Conservation (phyloP, 2,797 vertebrate genomes). For the Hypotaenidia philippensis region DNA sequence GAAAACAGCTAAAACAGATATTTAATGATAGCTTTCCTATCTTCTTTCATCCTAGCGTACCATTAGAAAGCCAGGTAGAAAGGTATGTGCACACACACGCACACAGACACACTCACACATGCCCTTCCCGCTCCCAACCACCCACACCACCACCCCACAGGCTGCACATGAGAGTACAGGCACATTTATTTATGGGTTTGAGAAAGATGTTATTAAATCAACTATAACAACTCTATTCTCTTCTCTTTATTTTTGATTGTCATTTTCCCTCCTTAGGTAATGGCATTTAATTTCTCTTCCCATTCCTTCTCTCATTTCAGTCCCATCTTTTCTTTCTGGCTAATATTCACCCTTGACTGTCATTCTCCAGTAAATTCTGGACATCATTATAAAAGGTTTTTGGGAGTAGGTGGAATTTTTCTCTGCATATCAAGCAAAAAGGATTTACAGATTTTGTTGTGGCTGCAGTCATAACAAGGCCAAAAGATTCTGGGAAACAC, state of each 20-base stretch:
- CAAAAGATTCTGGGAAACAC: not conserved
- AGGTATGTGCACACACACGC: fast-evolving
- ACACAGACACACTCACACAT: too few species aligned
- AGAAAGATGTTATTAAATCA: not conserved
- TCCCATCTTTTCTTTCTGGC: not conserved
- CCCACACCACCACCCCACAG: not conserved
- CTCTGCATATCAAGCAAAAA: not conserved
- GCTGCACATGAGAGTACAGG: fast-evolving
- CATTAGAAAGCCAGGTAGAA: not conserved
- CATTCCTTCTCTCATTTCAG: not conserved
- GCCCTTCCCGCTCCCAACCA: too few species aligned
- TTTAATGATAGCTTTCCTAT: not conserved
- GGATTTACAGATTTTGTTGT: not conserved
- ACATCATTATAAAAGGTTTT: not conserved
- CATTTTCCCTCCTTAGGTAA: not conserved
- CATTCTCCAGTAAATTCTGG: not conserved
- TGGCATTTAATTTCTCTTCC: not conserved
- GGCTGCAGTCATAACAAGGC: not conserved
- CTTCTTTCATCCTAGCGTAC: not conserved
- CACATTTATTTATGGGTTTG: not conserved
- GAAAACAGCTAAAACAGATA: not conserved
- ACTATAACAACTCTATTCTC: not conserved
- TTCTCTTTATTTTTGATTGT: not conserved
- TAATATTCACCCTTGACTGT: not conserved
- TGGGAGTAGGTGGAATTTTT: not conserved